A percentile compares a stretch with the other conserved stretches of the same genome.
Evolutionary conservation across 2,888 invertebrate species (phyloP).

Genomic region (Alloplasta piceator): DNA sequence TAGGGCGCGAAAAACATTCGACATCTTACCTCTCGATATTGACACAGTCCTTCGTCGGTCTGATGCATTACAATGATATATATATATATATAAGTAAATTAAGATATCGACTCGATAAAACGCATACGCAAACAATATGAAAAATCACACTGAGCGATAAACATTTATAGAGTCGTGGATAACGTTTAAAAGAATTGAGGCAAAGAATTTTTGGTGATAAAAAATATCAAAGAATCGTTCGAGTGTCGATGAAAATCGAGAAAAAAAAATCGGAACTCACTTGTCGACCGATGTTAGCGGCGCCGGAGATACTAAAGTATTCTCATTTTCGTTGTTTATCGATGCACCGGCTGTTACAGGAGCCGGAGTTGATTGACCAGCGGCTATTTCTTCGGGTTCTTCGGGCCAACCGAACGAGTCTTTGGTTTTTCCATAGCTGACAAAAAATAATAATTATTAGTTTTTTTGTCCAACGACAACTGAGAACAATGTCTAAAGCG

Average conservation of each 20-base stretch:
- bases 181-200: conserved; percentile 52
- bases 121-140: conserved; percentile 47
- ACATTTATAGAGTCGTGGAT: conserved; percentile 37
- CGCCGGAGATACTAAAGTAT: conserved; percentile 79
- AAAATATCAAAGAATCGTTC: conserved; percentile 1
- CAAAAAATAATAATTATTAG: conserved; percentile 66
- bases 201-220: background rate
- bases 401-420: conserved; percentile 99
- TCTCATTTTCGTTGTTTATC: conserved; percentile 82
- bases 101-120: conserved; percentile 58
- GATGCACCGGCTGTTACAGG: conserved; percentile 76
- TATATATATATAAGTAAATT: conserved; percentile 61
- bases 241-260: conserved; percentile 3
- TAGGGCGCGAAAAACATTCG: conserved; percentile 58
- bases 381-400: conserved; percentile 92
- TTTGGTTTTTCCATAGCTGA: conserved; percentile 96
- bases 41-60: conserved; percentile 80
- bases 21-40: conserved; percentile 81
- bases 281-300: conserved; percentile 87
- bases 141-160: conserved; percentile 24
- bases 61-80: conserved; percentile 76
- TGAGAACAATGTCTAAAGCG: conserved; percentile 6
- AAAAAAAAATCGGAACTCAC: conserved; percentile 74
- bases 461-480: conserved; percentile 14
- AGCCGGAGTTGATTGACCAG: conserved; percentile 79